These are phyloP conservation scores for Torymus tubicola DNA, from an alignment of 2,888 invertebrate species.

Conservation along the genomic window DNA sequence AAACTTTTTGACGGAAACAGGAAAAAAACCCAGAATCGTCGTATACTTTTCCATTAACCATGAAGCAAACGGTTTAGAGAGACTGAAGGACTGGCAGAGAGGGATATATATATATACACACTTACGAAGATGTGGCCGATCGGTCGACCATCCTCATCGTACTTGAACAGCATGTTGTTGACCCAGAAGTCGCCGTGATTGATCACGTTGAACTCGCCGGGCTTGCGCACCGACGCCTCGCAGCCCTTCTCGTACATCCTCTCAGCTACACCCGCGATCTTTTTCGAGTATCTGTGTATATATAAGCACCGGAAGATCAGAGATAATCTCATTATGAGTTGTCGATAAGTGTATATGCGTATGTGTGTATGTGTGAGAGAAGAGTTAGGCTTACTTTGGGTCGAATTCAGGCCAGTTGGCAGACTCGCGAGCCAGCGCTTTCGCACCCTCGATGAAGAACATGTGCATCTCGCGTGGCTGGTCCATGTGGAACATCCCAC, in stretches of 20 bases:
- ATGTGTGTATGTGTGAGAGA: no score
- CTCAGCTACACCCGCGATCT: slow-evolving; percentile 60
- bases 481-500: slow-evolving; percentile 62
- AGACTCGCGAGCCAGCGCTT: slow-evolving; percentile 59
- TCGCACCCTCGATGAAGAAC: slow-evolving; percentile 60
- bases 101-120: slow-evolving; percentile 24
- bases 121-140: slow-evolving; percentile 70
- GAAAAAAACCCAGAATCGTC: slow-evolving; percentile 35
- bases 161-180: slow-evolving; percentile 73
- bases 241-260: slow-evolving; percentile 52
- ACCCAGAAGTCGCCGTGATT: slow-evolving; percentile 73
- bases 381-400: slow-evolving; percentile 58
- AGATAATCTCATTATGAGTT: no score
- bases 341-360: no score
- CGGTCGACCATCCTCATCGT: slow-evolving; percentile 64
- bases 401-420: slow-evolving; percentile 66
- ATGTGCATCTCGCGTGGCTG: slow-evolving; percentile 57
- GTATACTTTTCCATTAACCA: no score
- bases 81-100: no score
- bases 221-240: not conserved
- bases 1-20: not conserved
- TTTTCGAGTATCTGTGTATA: slow-evolving; percentile 61
- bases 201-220: slow-evolving; percentile 69
- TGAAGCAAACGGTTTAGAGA: no score
- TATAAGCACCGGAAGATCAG: no score